phyloP scores from a whole-genome alignment of 1,140 invertebrate genomes.

The Spodoptera litura region DNA sequence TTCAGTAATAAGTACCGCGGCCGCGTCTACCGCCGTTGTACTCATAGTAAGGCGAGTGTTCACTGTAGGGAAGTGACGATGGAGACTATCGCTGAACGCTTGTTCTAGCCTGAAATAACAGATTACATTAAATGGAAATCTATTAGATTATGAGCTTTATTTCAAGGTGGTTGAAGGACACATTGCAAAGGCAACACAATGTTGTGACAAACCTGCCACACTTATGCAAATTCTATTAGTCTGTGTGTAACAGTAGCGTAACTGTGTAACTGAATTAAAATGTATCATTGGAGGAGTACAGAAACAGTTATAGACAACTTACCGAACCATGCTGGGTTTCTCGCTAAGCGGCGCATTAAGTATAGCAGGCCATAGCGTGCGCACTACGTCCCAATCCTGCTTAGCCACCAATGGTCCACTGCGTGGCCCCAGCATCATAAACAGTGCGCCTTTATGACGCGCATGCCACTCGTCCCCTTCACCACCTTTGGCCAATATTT shows the following conservation, averaged over 20 bases:
- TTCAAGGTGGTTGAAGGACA: too few relatives aligned
- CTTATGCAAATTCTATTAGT: too few relatives aligned
- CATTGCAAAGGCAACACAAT: too few relatives aligned
- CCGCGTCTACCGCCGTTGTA: conserved; percentile 84
- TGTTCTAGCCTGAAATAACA: conserved; percentile 88
- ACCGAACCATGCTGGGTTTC: conserved; percentile 77
- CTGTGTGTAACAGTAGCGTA: too few relatives aligned
- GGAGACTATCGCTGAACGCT: conserved; percentile 83
- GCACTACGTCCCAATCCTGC: conserved; percentile 92
- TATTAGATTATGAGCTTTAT: background rate
- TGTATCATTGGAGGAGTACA: background rate
- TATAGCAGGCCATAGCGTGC: conserved; percentile 90
- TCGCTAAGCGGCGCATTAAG: conserved; percentile 76
- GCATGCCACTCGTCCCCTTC: conserved; percentile 78
- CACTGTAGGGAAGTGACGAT: conserved; percentile 86
- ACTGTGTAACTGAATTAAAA: too few relatives aligned
- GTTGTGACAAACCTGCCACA: too few relatives aligned
- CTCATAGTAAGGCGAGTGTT: conserved; percentile 87
- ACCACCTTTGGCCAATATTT: conserved; percentile 59
- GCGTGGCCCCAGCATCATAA: conserved; percentile 90
- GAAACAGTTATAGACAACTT: conserved; percentile 27
- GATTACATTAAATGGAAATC: background rate
- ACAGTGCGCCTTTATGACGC: conserved; percentile 89
- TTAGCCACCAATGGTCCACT: conserved; percentile 88
- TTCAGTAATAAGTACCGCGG: conserved; percentile 81